Evolutionary conservation across 1,140 invertebrate species (phyloP).

Genomic region (Condylostylus longicornis): DNA sequence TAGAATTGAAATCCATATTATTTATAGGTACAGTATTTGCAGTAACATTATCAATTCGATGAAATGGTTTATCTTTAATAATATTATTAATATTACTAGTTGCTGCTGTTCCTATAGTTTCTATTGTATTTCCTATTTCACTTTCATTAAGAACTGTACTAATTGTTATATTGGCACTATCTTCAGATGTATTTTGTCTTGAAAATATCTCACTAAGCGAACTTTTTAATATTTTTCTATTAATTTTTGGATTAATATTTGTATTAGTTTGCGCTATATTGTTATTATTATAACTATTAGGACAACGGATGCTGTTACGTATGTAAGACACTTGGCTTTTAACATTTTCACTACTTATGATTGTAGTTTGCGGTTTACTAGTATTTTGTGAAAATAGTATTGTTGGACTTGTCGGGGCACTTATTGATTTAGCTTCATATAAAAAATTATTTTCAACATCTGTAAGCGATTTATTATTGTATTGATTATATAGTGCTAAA

Average conservation of each 20-base stretch:
- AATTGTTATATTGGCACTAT: slow-evolving; percentile 28
- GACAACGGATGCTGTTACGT: slow-evolving; percentile 7
- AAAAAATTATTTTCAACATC: too few relatives aligned
- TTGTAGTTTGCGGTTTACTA: slow-evolving; percentile 17
- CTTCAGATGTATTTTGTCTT: slow-evolving; percentile 29
- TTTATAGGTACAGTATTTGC: too few relatives aligned
- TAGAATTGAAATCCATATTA: too few relatives aligned
- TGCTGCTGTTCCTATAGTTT: not conserved
- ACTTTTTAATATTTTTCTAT: not conserved
- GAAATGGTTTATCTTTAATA: too few relatives aligned
- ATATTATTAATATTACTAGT: too few relatives aligned
- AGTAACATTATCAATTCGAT: too few relatives aligned
- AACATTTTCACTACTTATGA: slow-evolving; percentile 11
- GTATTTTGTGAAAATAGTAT: slow-evolving; percentile 22
- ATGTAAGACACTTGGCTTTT: slow-evolving; percentile 1
- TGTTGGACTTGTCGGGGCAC: slow-evolving; percentile 29
- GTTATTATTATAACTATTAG: not conserved
- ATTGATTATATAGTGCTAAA: slow-evolving; percentile 11
- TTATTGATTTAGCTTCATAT: slow-evolving; percentile 29
- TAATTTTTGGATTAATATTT: not conserved
- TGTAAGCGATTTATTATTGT: slow-evolving; percentile 19
- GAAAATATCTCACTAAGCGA: slow-evolving; percentile 11
- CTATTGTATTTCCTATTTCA: slow-evolving; percentile 10
- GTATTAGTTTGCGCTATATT: not conserved
- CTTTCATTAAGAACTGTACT: slow-evolving; percentile 28